These are phyloP conservation scores for Hydrolagus colliei DNA, from an alignment of 2,797 vertebrate species.

Conservation along the genomic window DNA sequence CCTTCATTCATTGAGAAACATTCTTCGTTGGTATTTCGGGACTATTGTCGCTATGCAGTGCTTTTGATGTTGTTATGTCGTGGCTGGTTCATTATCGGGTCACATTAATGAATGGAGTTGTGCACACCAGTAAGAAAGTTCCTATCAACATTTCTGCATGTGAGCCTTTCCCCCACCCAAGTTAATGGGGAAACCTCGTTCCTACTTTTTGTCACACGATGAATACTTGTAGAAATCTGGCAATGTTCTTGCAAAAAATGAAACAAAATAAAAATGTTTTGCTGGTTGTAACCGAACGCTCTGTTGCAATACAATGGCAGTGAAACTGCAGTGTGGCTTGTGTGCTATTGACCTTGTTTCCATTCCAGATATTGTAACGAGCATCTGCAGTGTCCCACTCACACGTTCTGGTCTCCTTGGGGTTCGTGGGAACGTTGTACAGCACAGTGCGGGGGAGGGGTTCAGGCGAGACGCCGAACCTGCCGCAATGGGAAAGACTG, in stretches of 20 bases:
- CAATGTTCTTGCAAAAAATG: background rate
- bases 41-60: background rate
- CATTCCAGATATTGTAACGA: slow-evolving; percentile 87
- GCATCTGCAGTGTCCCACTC: slow-evolving; percentile 83
- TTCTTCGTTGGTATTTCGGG: background rate
- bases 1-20: background rate
- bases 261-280: background rate
- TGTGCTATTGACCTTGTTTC: background rate
- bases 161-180: background rate
- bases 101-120: background rate
- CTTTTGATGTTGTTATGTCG: background rate
- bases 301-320: background rate
- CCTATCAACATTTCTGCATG: background rate
- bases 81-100: background rate
- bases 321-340: background rate
- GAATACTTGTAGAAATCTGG: background rate
- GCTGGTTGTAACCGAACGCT: background rate
- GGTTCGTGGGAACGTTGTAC: slow-evolving; percentile 91
- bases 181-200: background rate
- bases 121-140: no score
- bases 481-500: slow-evolving; percentile 94
- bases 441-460: slow-evolving; percentile 84
- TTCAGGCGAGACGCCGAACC: slow-evolving; percentile 79
- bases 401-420: slow-evolving; percentile 92
- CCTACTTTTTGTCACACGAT: background rate